Evolutionary conservation across 2,113 vertebrate species (phyloP), one percentile per base, ranked within the genome.

Genomic region (Chionodraco myersi): DNA sequence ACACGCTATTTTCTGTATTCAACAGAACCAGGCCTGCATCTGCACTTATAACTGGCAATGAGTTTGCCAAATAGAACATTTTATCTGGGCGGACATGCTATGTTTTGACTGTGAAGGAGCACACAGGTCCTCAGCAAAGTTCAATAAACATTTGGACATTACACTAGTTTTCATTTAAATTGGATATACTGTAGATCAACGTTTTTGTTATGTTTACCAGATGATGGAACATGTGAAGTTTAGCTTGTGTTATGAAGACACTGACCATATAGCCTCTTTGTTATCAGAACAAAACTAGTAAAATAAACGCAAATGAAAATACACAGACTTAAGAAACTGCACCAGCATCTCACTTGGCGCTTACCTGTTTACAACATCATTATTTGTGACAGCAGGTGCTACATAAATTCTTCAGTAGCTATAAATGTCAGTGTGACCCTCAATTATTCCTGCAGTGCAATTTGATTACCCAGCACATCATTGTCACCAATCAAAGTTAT

Each of bases 381-480:
- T 49, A 7, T 51, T 73, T 68, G 4, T 74, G 66, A 75, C 75
- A 79, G 76, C 54, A 61, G 63, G 63, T 83, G 41, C 34, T 67
- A 68, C 73, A 86, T 86, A 71, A 75, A 69, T 73, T 63, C 26
- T 63, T 62, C 10, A 70, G 34, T 21, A 62, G 66, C 63, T n/a
- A 54, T 71, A 77, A 83, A 80, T 67, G 72, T 77, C 78, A 73
- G 48, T 53, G 34, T 66, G 64, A 75, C 73, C 12, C 15, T 23
- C 49, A 82, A 58, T 86, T 51, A 84, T 69, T 86, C 63, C 63
- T 68, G 77, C 68, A 36, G 72, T 14, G 76, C 49, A 45, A 45
- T 84, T 64, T 84, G 75, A 88, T 84, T 77, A 72, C 54, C 44
- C 63, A 74, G 53, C 69, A 72, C 44, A 88, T 77, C 49, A 58